Evolutionary conservation across 1,140 invertebrate species (phyloP).

Genomic region (Cyrtorhinus lividipennis): DNA sequence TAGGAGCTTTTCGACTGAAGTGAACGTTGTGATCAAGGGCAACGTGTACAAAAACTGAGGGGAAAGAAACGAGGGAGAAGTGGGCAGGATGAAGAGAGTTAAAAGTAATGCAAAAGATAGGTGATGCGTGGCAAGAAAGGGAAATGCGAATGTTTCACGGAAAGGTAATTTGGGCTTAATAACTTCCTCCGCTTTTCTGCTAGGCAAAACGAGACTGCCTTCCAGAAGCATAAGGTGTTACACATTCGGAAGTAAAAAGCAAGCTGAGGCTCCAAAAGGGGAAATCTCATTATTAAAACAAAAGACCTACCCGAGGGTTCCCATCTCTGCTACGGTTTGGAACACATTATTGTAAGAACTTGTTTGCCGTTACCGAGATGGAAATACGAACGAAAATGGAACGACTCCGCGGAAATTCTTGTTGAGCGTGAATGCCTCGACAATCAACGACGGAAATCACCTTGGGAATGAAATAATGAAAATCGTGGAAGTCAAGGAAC

Average conservation of each 20-base stretch:
- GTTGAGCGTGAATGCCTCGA: too few species aligned
- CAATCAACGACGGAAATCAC: too few species aligned
- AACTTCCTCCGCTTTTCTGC: not conserved
- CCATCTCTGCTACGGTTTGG: not conserved
- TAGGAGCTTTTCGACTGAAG: not conserved
- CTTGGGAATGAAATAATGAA: too few species aligned
- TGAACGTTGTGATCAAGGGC: not conserved
- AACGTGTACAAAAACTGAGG: not conserved
- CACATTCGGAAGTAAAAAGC: not conserved
- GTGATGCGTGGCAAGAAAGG: not conserved
- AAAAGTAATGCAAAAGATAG: not conserved
- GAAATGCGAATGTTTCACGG: conserved; percentile 6
- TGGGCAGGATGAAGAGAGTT: not conserved
- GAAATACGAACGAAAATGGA: too few species aligned
- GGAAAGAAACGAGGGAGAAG: not conserved
- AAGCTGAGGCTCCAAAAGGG: not conserved
- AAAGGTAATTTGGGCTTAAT: conserved; percentile 7
- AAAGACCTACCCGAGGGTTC: not conserved
- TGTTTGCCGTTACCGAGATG: not conserved
- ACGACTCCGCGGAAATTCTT: too few species aligned
- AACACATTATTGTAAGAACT: conserved; percentile 3
- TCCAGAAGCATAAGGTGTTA: not conserved
- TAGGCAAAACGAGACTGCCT: not conserved
- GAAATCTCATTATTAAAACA: conserved; percentile 9
- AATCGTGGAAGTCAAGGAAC: too few species aligned